phyloP scores from a whole-genome alignment of 2,797 vertebrate genomes.

The Tarsius wallacei region DNA sequence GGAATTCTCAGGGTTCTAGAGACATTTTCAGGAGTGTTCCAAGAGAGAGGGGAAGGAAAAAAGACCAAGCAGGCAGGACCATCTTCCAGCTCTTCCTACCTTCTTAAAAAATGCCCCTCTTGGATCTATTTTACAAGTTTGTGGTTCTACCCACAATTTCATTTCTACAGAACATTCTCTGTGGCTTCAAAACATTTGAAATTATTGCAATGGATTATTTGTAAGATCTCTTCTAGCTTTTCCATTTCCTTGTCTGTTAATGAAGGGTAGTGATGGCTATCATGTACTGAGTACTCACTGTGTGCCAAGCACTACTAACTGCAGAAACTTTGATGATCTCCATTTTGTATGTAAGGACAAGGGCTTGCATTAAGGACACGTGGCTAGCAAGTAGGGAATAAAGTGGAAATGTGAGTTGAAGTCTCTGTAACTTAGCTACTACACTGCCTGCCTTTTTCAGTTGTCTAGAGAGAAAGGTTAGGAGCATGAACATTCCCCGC shows the following conservation, averaged over 20 bases:
- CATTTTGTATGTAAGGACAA: neutral
- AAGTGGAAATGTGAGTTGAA: neutral
- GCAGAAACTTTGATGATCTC: neutral
- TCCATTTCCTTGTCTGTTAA: neutral
- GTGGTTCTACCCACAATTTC: neutral
- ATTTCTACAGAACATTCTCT: neutral
- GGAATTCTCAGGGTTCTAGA: neutral
- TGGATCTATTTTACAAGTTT: neutral
- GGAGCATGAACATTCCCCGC: neutral
- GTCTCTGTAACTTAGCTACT: neutral
- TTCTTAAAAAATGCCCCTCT: neutral
- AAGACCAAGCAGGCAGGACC: neutral
- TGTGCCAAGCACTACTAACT: neutral
- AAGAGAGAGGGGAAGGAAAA: neutral
- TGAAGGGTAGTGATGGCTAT: neutral
- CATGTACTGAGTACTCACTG: neutral
- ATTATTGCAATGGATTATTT: neutral
- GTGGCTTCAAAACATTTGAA: slow-evolving; percentile 1
- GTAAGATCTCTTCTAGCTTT: neutral
- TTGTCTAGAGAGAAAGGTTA: neutral
- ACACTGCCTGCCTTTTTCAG: neutral
- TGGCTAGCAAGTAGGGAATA: neutral
- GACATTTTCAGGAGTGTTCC: neutral
- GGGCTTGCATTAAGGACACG: neutral
- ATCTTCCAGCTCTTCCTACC: neutral